Conservation (phyloP, 2,113 vertebrate species). For the Stegostoma tigrinum region DNA sequence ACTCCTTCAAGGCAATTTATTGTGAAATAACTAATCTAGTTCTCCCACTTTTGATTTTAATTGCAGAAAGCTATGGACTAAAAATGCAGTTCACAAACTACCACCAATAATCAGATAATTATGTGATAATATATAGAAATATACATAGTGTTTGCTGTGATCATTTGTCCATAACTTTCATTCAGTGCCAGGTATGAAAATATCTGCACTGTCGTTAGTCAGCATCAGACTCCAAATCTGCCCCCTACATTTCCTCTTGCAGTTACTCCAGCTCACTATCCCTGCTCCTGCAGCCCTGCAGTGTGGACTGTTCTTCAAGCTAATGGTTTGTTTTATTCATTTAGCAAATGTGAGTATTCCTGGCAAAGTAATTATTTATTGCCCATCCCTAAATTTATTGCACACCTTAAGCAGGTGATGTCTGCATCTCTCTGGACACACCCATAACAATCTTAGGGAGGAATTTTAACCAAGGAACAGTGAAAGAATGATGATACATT, state of each 20-base stretch:
- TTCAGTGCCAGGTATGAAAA: not conserved
- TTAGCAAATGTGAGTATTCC: too few relatives aligned
- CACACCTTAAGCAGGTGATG: too few relatives aligned
- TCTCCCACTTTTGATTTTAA: not conserved
- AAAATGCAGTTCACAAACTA: not conserved
- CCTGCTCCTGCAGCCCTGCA: not conserved
- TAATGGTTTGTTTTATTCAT: not conserved
- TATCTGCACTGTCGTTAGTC: not conserved
- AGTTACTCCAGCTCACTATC: not conserved
- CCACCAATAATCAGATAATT: not conserved
- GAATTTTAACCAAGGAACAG: too few relatives aligned
- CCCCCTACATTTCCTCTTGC: not conserved
- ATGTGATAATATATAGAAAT: not conserved
- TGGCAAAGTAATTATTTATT: too few relatives aligned
- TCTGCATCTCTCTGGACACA: too few relatives aligned
- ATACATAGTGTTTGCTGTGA: not conserved
- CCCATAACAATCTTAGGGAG: too few relatives aligned
- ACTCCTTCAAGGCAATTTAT: not conserved
- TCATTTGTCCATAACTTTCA: not conserved
- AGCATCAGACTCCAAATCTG: not conserved
- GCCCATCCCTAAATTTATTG: too few relatives aligned
- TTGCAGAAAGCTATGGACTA: not conserved
- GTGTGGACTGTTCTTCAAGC: not conserved
- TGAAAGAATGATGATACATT: too few relatives aligned
- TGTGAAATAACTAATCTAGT: not conserved